Evolutionary conservation across 2,797 vertebrate species (phyloP).

Genomic region (Myotis myotis): DNA sequence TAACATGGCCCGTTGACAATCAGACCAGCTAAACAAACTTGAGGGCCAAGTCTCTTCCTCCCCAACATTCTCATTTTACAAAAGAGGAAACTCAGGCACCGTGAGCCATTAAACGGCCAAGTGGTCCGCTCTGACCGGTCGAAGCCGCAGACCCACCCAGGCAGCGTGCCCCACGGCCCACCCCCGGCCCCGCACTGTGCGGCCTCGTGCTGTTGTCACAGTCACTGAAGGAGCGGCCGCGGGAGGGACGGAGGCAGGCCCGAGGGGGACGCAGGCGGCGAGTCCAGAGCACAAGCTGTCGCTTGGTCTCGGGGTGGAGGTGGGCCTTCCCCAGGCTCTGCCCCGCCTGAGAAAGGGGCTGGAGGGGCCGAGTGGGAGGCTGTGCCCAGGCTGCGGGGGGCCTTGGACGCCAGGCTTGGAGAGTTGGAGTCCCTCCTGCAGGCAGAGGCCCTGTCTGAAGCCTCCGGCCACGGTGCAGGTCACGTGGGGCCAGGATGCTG

Average conservation of each 20-base stretch:
- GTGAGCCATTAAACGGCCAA: fast-evolving
- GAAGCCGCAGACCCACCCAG: background rate
- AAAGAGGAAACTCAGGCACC: background rate
- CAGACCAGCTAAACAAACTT: background rate
- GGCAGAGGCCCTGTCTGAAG: background rate
- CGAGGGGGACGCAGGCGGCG: background rate
- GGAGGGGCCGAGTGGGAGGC: background rate
- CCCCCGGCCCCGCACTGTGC: fast-evolving
- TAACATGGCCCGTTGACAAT: background rate
- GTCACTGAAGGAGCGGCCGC: background rate
- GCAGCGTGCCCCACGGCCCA: background rate
- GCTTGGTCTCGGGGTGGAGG: background rate
- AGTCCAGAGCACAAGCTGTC: fast-evolving
- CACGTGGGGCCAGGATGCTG: background rate
- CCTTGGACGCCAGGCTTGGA: background rate
- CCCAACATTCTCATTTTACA: background rate
- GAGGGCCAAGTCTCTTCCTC: background rate
- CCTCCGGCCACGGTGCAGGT: fast-evolving
- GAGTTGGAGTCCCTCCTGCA: background rate
- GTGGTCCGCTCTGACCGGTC: fast-evolving
- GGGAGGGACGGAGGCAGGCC: background rate
- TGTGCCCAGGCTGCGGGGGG: background rate
- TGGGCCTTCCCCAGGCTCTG: too few relatives aligned
- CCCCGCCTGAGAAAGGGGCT: background rate
- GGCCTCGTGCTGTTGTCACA: background rate